phyloP scores from a whole-genome alignment of 2,113 vertebrate species.

The cattle (Bos taurus) region DNA sequence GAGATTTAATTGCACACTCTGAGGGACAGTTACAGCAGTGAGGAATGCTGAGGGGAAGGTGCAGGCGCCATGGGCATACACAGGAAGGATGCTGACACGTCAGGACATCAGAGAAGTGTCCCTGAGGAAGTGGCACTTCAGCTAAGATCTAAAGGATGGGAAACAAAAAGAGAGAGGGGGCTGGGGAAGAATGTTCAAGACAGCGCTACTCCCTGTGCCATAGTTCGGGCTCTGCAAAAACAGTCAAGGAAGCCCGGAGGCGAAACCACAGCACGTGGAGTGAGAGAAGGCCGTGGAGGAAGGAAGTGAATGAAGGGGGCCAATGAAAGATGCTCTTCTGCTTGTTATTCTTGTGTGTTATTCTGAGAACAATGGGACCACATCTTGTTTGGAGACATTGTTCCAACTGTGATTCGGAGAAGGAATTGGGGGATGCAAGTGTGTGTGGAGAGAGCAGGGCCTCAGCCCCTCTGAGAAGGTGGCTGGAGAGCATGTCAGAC shows the following conservation, averaged over 20 bases:
- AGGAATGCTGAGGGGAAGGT: not conserved
- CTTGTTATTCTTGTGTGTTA: not conserved
- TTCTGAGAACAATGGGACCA: not conserved
- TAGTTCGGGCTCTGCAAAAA: not conserved
- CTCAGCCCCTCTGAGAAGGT: not conserved
- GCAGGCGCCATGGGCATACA: rapidly evolving
- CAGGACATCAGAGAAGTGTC: not conserved
- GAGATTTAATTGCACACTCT: not conserved
- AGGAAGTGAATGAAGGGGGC: not conserved
- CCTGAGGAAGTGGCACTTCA: not conserved
- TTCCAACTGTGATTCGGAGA: not conserved
- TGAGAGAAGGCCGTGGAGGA: not conserved
- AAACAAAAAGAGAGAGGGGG: not conserved
- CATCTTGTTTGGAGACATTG: not conserved
- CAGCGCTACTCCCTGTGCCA: rapidly evolving
- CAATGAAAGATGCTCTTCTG: not conserved
- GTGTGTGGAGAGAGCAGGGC: not conserved
- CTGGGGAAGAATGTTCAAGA: not conserved
- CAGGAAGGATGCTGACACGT: not conserved
- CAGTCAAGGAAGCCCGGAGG: not conserved
- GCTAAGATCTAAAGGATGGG: not conserved
- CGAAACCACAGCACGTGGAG: not conserved
- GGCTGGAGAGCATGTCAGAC: too few species aligned
- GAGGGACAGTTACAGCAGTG: not conserved
- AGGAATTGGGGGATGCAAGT: not conserved